Base-by-base conservation (phyloP, 2,888 invertebrate species). In the Leptinotarsa haldemani region DNA sequence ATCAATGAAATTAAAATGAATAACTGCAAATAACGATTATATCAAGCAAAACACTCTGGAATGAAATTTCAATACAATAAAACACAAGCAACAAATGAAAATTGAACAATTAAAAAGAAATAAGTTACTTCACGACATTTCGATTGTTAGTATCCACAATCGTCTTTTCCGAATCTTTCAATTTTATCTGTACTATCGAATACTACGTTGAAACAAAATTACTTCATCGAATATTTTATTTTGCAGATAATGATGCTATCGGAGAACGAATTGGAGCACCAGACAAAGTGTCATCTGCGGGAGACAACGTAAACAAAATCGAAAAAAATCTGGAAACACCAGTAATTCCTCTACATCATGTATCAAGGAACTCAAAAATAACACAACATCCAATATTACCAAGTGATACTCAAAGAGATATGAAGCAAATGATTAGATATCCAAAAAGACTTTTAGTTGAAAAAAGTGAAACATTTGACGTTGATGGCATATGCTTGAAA, bases 401-500 rank as follows among this genome's bases (percentile, higher is more conserved):
- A 30, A 30, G 3, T 40, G 9, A 25, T 18, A 30, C 15, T 9
- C 61, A 40, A 40, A 61, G 1, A 61, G n/a, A 30, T 40, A 15
- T 16, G 16, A 46, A 70, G 5, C 3, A 53, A 12, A 30, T 50
- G 9, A n/a, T 71, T 1, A 75, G 65, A 20, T 74, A 77, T 64
- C 74, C 80, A 1, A 78, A 76, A 65, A 53, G 46, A 15, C 47
- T 77, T 5, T 68, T 74, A 47, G 25, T 65, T 3, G 72, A 79
- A n/a, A 69, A 75, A 52, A 30, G 56, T 1, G 70, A 71, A 13
- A 67, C n/a, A 48, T 75, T 69, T 65, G 78, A 79, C 25, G 72
- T 80, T 12, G 78, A 80, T 3, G 65, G 76, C 13, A 79, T 77
- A 12, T 80, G 80, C 58, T 63, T 80, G 12, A 79, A 74, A 58